Evolutionary conservation across 2,113 vertebrate genomes (phyloP).

Genomic region (Corythoichthys haematopterus): DNA sequence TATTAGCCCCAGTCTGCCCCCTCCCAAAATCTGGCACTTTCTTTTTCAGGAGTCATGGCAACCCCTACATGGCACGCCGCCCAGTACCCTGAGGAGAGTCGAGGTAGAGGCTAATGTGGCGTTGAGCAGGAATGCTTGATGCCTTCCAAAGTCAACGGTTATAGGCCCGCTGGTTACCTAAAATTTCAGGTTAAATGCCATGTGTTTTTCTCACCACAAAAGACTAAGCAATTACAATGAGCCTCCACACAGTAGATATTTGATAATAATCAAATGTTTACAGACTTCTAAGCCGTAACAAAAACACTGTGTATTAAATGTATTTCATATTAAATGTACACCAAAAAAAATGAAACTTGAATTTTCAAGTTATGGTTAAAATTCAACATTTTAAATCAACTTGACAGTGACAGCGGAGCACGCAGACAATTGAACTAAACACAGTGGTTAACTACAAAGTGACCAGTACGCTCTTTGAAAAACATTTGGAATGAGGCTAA

Average conservation of each 20-base stretch:
- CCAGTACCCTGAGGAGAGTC: slow-evolving; percentile 81
- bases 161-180: slow-evolving; percentile 78
- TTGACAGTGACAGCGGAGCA: too few relatives aligned
- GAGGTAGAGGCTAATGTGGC: slow-evolving; percentile 82
- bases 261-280: background rate
- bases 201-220: slow-evolving; percentile 60
- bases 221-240: background rate
- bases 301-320: background rate
- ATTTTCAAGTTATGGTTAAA: too few relatives aligned
- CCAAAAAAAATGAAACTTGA: too few relatives aligned
- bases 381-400: background rate
- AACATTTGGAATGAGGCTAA: too few relatives aligned
- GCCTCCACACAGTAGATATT: slow-evolving; percentile 2
- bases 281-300: background rate
- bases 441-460: too few relatives aligned
- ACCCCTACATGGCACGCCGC: slow-evolving; percentile 91
- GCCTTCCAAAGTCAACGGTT: slow-evolving; percentile 85
- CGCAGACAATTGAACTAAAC: too few relatives aligned
- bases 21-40: slow-evolving; percentile 87
- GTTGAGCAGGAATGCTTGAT: slow-evolving; percentile 81
- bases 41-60: slow-evolving; percentile 92
- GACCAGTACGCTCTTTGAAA: too few relatives aligned
- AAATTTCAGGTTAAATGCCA: slow-evolving; percentile 76
- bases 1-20: slow-evolving; percentile 79
- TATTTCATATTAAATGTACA: background rate